Percentiles rank a stretch among this genome's conserved stretches.
phyloP scores from a whole-genome alignment of 2,888 invertebrate species.

The Scaptomyza caliginosa region DNA sequence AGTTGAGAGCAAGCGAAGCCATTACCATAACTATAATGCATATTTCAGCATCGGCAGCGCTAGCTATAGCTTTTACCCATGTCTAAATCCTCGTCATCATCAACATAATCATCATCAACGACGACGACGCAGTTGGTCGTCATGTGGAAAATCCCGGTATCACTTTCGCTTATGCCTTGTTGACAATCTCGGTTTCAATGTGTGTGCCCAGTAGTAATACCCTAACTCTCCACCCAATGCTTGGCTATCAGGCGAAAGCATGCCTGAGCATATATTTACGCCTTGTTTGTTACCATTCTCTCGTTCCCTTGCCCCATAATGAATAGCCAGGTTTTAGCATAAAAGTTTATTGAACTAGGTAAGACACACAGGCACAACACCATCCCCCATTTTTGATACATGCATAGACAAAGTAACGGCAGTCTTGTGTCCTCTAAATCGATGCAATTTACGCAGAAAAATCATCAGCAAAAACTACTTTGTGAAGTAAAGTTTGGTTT shows the following conservation, averaged over 20 bases:
- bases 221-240: slow-evolving; percentile 10
- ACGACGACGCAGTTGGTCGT: slow-evolving; percentile 46
- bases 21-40: slow-evolving; percentile 80
- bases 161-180: slow-evolving; percentile 76
- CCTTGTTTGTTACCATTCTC: slow-evolving; percentile 36
- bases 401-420: slow-evolving; percentile 21
- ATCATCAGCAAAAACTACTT: slow-evolving; percentile 37
- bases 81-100: slow-evolving; percentile 34
- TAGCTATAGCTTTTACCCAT: background rate
- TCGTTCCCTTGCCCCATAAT: slow-evolving; percentile 24
- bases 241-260: slow-evolving; percentile 50
- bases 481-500: background rate
- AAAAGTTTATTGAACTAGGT: slow-evolving; percentile 76
- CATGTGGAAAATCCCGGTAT: slow-evolving; percentile 76
- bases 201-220: slow-evolving; percentile 27
- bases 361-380: slow-evolving; percentile 14
- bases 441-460: slow-evolving; percentile 29
- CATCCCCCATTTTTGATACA: slow-evolving; percentile 1
- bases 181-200: slow-evolving; percentile 77
- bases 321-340: slow-evolving; percentile 71
- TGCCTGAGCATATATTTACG: slow-evolving; percentile 73
- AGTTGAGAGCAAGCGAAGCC: slow-evolving; percentile 57
- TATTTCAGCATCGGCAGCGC: slow-evolving; percentile 74
- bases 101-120: slow-evolving; percentile 47
- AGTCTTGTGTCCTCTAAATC: slow-evolving; percentile 28